phyloP scores from a whole-genome alignment of 2,888 invertebrate species.

The Tipula helvola region DNA sequence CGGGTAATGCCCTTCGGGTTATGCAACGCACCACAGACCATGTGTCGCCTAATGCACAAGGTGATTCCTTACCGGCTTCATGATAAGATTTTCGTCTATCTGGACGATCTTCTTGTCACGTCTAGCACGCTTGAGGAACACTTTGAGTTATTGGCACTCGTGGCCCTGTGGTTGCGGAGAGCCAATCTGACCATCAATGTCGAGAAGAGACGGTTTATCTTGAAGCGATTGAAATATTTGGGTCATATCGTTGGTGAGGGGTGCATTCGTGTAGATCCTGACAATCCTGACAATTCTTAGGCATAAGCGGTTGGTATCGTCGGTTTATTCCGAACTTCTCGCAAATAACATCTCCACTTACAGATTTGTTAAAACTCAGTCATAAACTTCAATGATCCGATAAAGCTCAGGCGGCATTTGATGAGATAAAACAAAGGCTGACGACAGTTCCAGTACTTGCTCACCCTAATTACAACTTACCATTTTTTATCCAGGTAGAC shows the following conservation, averaged over 20 bases:
- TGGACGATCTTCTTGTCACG: too few species aligned
- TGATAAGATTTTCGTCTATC: too few species aligned
- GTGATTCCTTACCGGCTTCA: background rate
- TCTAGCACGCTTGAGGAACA: background rate
- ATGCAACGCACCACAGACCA: too few species aligned
- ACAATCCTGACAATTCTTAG: background rate
- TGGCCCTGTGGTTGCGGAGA: background rate
- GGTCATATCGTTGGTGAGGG: background rate
- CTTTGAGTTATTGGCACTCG: background rate
- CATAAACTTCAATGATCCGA: background rate
- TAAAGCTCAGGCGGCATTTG: background rate
- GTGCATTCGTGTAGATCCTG: background rate
- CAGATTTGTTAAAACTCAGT: background rate
- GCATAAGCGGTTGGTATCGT: too few species aligned
- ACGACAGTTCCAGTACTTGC: too few species aligned
- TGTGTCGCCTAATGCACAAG: background rate
- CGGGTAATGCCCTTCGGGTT: too few species aligned
- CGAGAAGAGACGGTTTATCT: background rate
- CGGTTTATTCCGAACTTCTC: background rate
- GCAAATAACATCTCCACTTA: background rate
- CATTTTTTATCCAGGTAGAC: too few species aligned
- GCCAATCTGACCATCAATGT: background rate
- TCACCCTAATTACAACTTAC: too few species aligned
- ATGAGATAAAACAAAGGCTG: too few species aligned
- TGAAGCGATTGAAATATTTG: background rate